phyloP scores from a whole-genome alignment of 2,113 vertebrate species.

The Barbus barbus region DNA sequence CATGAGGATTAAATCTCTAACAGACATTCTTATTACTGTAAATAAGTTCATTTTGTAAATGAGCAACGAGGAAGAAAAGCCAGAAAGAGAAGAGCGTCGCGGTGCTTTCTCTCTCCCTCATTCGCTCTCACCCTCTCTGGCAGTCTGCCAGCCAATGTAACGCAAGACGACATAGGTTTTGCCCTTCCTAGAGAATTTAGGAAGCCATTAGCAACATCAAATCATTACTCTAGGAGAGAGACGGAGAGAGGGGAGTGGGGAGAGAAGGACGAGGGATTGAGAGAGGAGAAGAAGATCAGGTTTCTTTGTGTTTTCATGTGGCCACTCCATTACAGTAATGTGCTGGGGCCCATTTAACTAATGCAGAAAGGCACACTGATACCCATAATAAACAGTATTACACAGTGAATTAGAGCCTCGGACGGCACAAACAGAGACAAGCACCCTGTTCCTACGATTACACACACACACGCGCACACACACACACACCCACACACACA shows the following conservation, averaged over 20 bases:
- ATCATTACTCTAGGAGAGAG: conserved; percentile 79
- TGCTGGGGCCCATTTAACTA: conserved; percentile 79
- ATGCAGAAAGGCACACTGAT: conserved; percentile 71
- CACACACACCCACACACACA: conserved; percentile 13
- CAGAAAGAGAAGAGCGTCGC: conserved; percentile 10
- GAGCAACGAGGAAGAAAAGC: conserved; percentile 14
- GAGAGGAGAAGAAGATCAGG: conserved; percentile 69
- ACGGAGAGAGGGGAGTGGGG: conserved; percentile 56
- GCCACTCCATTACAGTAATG: conserved; percentile 87
- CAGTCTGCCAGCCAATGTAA: conserved; percentile 77
- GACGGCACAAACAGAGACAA: conserved; percentile 49
- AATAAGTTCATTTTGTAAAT: background rate
- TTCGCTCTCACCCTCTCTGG: conserved; percentile 61
- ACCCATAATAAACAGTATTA: conserved; percentile 67
- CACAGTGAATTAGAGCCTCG: conserved; percentile 58
- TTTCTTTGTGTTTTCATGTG: conserved; percentile 85
- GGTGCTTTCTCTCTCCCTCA: conserved; percentile 21
- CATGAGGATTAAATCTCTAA: background rate
- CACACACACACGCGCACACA: background rate
- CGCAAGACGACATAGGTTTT: conserved; percentile 82
- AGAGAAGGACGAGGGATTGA: conserved; percentile 40
- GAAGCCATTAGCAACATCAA: conserved; percentile 95
- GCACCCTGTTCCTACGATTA: conserved; percentile 14
- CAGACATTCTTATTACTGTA: background rate
- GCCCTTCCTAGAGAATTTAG: conserved; percentile 89